Evolutionary conservation across 2,888 invertebrate genomes (phyloP).

Genomic region (Eristalis tenax): DNA sequence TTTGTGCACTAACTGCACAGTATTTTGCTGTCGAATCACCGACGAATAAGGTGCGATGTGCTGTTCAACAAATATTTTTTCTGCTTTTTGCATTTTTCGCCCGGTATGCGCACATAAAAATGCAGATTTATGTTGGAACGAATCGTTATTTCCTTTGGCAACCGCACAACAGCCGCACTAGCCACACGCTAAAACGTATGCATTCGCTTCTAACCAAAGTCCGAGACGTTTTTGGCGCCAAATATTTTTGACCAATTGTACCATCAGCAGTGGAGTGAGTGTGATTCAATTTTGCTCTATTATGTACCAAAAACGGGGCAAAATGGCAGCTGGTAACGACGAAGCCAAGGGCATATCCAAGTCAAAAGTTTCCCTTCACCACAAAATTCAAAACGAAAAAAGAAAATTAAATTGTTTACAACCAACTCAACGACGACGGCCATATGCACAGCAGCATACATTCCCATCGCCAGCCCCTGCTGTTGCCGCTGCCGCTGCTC

Average conservation of each 20-base stretch:
- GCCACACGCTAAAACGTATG: neutral
- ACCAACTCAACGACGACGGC: slow-evolving; percentile 44
- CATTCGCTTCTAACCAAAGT: neutral
- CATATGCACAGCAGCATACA: slow-evolving; percentile 17
- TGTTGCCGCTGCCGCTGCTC: neutral
- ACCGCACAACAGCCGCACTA: neutral
- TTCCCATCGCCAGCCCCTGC: slow-evolving; percentile 13
- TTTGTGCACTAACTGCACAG: slow-evolving; percentile 1
- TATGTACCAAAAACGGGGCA: neutral
- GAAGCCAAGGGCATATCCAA: slow-evolving; percentile 27
- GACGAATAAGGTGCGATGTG: neutral
- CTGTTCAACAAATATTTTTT: neutral
- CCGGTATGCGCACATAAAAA: neutral
- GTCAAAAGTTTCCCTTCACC: neutral
- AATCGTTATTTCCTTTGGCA: slow-evolving; percentile 21
- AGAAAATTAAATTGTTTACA: slow-evolving; percentile 29
- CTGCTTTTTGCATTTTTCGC: neutral
- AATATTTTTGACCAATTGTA: neutral
- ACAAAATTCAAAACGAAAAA: neutral
- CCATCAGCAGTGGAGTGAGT: neutral
- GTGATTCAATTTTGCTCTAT: neutral
- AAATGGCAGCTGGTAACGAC: slow-evolving; percentile 6
- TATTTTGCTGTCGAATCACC: neutral
- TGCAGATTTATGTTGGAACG: neutral
- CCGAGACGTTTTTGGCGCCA: neutral